A percentile compares a stretch with the other conserved stretches of the same genome.
These are phyloP conservation scores for Haliclona indistincta DNA, from an alignment of 37 sponge, comb jelly and placozoan genomes.

Conservation along the genomic window DNA sequence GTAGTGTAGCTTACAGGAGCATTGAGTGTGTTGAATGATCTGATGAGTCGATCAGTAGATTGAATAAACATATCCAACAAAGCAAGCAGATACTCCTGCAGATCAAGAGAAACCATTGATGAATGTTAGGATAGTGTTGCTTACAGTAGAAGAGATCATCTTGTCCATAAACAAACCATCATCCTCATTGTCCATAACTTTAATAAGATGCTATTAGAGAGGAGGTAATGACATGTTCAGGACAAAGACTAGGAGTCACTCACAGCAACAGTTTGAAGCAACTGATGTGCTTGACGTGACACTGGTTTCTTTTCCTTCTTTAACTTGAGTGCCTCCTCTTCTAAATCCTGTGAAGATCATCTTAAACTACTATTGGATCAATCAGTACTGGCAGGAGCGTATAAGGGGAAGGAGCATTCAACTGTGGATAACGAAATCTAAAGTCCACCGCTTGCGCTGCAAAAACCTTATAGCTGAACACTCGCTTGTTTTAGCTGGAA, in stretches of 20 bases:
- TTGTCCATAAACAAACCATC: constrained; percentile 45
- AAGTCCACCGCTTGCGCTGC: too few relatives aligned
- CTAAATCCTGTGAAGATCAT: constrained; percentile 66
- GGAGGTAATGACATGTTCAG: background rate
- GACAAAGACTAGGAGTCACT: constrained; percentile 8
- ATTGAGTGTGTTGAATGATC: constrained; percentile 39
- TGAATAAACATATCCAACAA: constrained; percentile 56
- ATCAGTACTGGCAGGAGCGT: too few relatives aligned
- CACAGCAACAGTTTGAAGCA: constrained; percentile 53
- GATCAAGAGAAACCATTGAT: background rate
- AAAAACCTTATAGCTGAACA: too few relatives aligned
- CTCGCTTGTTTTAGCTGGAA: too few relatives aligned
- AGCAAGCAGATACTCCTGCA: constrained; percentile 63
- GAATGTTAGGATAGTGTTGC: background rate
- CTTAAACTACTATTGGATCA: too few relatives aligned
- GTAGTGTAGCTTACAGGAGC: constrained; percentile 42
- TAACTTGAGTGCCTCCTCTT: constrained; percentile 60
- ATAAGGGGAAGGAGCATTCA: too few relatives aligned
- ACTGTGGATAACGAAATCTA: too few relatives aligned
- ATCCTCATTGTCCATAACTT: constrained; percentile 42
- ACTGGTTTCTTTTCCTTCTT: constrained; percentile 27
- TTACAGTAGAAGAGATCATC: constrained; percentile 54
- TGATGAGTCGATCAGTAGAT: constrained; percentile 59
- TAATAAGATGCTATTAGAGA: constrained; percentile 49
- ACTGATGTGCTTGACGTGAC: constrained; percentile 38